A percentile compares a stretch with the other conserved stretches of the same genome.
Conservation (phyloP, 2,888 invertebrate genomes). For the Incurvaria masculella region DNA sequence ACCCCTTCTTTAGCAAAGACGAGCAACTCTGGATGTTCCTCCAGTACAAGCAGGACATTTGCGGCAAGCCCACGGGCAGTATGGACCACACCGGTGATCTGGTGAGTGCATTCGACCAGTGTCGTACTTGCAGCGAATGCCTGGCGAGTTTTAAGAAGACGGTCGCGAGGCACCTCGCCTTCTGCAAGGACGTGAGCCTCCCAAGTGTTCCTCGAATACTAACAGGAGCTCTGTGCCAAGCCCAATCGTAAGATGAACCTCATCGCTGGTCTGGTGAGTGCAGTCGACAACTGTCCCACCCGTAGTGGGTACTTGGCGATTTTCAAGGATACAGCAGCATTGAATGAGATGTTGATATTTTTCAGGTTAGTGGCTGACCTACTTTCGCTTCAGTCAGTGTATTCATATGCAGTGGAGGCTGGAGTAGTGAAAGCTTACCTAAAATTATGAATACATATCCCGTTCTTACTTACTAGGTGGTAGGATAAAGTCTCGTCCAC, state of each 20-base stretch:
- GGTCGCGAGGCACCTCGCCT: conserved; percentile 91
- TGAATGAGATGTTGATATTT: conserved; percentile 98
- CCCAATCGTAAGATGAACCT: conserved; percentile 87
- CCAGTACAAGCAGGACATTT: conserved; percentile 90
- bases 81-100: conserved; percentile 93
- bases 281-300: too few relatives aligned
- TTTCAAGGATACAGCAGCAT: conserved; percentile 95
- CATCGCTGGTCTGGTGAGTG: conserved; percentile 84
- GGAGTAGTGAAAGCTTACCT: too few relatives aligned
- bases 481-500: too few relatives aligned
- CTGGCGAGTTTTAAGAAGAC: conserved; percentile 96
- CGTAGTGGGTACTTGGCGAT: too few relatives aligned
- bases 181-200: conserved; percentile 88
- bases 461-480: too few relatives aligned
- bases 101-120: conserved; percentile 67
- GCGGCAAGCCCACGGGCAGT: conserved; percentile 78
- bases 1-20: conserved; percentile 85
- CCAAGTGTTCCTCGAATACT: conserved; percentile 96
- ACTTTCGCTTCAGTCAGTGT: too few relatives aligned
- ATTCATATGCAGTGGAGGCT: too few relatives aligned
- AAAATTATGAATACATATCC: too few relatives aligned
- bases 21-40: conserved; percentile 88
- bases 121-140: conserved; percentile 71
- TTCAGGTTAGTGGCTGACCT: too few relatives aligned
- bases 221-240: conserved; percentile 83